Conservation (phyloP, 2,797 vertebrate genomes). For the Clarias pachynema region DNA sequence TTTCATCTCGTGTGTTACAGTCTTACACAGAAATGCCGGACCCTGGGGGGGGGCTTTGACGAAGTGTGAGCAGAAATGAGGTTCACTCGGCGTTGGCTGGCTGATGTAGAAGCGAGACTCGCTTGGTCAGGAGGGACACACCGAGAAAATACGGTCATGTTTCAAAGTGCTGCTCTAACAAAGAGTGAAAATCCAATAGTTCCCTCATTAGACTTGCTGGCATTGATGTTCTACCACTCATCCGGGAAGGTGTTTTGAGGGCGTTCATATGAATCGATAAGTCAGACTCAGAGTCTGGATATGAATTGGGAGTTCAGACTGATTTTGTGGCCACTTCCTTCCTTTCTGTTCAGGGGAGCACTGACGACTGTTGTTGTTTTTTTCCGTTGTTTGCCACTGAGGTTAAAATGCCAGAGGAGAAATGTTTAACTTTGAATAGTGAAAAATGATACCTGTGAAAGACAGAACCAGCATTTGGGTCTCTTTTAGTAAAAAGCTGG, state of each 20-base stretch:
- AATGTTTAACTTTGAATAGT: not conserved
- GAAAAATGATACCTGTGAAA: not conserved
- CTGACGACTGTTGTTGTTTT: not conserved
- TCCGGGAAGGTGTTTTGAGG: slow-evolving; percentile 56
- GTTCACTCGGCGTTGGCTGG: not conserved
- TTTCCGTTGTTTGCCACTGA: not conserved
- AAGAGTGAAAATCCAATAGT: slow-evolving; percentile 57
- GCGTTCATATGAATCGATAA: slow-evolving; percentile 62
- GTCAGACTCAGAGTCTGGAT: slow-evolving; percentile 55
- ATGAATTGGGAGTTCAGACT: not conserved
- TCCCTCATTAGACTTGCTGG: slow-evolving; percentile 64
- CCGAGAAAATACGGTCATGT: slow-evolving; percentile 6
- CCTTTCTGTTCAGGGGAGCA: not conserved
- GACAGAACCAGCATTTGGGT: not conserved
- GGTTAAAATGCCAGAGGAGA: not conserved
- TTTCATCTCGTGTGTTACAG: not conserved
- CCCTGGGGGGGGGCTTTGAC: slow-evolving; percentile 6
- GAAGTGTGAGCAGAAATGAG: slow-evolving; percentile 32
- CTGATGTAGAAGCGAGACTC: not conserved
- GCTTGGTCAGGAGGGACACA: slow-evolving; percentile 18
- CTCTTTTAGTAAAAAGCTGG: not conserved
- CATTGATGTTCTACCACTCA: slow-evolving; percentile 59
- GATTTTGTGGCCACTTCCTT: slow-evolving; percentile 13
- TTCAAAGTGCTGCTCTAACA: slow-evolving; percentile 45
- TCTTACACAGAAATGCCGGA: slow-evolving; percentile 1